Conservation (phyloP, 2,113 vertebrate species). For the Pardalotus punctatus region DNA sequence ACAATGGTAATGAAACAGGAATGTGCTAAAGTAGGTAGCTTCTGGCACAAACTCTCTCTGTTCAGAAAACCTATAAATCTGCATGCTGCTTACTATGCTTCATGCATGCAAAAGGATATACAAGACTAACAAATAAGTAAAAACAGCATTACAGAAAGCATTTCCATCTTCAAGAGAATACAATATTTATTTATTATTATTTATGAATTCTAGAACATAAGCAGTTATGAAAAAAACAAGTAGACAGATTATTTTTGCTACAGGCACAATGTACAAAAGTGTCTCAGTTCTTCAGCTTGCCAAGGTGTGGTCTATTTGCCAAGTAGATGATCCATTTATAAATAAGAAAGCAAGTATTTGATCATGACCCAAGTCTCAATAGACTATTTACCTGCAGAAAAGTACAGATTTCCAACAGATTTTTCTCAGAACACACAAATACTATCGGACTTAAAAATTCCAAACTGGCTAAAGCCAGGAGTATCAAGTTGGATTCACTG, state of each 20-base stretch:
- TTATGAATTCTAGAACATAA: background rate
- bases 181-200: background rate
- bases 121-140: background rate
- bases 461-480: background rate
- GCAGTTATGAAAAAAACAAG: background rate
- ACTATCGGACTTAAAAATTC: background rate
- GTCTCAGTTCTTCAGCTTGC: background rate
- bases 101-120: background rate
- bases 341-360: background rate
- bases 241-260: background rate
- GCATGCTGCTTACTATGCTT: background rate
- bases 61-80: background rate
- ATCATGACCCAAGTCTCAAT: background rate
- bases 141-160: background rate
- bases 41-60: background rate
- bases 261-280: background rate
- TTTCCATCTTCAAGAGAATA: background rate
- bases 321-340: background rate
- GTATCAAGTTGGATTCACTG: background rate
- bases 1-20: slow-evolving; percentile 14
- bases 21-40: background rate
- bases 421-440: background rate
- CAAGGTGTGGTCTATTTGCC: background rate
- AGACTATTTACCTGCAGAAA: background rate
- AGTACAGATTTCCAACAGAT: background rate